Conservation (phyloP, 2,797 vertebrate genomes). For the Schizopygopsis pylzovi region DNA sequence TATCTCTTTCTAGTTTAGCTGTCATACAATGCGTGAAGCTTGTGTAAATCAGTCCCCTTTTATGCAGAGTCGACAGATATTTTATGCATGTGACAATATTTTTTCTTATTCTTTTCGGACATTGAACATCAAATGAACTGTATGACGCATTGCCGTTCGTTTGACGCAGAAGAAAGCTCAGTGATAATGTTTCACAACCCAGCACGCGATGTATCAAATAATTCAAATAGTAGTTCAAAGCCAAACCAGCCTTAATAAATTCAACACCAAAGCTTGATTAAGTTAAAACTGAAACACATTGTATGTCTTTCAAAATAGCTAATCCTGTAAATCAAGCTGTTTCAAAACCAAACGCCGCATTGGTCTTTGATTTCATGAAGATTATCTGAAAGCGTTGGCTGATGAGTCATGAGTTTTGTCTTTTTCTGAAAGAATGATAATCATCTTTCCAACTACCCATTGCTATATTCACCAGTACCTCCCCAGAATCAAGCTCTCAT, state of each 20-base stretch:
- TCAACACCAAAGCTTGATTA: slow-evolving; percentile 43
- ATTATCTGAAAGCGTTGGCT: slow-evolving; percentile 63
- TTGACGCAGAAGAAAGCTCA: background rate
- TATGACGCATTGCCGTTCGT: background rate
- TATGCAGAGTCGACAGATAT: slow-evolving; percentile 34
- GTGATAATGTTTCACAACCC: slow-evolving; percentile 29
- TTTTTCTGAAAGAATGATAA: slow-evolving; percentile 66
- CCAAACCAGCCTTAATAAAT: slow-evolving; percentile 48
- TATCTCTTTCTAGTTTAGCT: slow-evolving; percentile 23
- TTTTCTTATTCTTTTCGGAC: slow-evolving; percentile 11
- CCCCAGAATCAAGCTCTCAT: slow-evolving; percentile 55
- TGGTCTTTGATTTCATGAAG: slow-evolving; percentile 68
- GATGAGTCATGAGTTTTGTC: slow-evolving; percentile 63
- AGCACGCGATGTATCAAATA: slow-evolving; percentile 42
- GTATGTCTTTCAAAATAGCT: slow-evolving; percentile 37
- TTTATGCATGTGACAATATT: slow-evolving; percentile 6
- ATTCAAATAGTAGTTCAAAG: slow-evolving; percentile 42
- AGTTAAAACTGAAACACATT: slow-evolving; percentile 50
- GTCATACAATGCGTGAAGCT: background rate
- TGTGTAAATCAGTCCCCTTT: background rate
- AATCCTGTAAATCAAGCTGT: slow-evolving; percentile 47
- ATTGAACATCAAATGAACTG: background rate
- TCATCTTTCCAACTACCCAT: slow-evolving; percentile 62
- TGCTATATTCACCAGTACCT: slow-evolving; percentile 51
- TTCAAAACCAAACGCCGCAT: slow-evolving; percentile 40